A percentile compares a stretch with the other conserved stretches of the same genome.
These are phyloP conservation scores for Allolobophora icterica DNA, from an alignment of 2,888 invertebrate species.

Conservation along the genomic window DNA sequence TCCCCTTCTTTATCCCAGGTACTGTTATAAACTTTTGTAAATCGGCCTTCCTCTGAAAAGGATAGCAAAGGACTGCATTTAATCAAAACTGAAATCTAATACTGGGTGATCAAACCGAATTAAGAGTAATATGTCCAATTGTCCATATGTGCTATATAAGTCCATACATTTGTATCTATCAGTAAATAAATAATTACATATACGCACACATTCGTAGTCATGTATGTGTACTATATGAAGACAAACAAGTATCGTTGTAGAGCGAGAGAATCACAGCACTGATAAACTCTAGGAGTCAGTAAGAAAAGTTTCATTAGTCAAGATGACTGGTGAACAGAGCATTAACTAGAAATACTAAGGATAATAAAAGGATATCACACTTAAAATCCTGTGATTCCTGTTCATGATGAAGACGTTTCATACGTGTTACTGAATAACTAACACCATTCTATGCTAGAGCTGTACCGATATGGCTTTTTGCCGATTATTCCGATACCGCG, in stretches of 20 bases:
- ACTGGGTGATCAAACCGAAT: not conserved
- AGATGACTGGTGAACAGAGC: not conserved
- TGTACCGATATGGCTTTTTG: no score
- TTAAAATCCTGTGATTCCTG: no score
- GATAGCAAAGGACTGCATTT: not conserved
- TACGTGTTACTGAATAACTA: not conserved
- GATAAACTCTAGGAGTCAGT: not conserved
- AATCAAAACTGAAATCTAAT: not conserved
- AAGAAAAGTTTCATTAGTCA: not conserved
- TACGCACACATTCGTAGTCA: no score
- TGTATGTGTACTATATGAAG: no score
- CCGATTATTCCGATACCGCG: no score
- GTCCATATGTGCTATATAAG: not conserved
- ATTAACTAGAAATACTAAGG: not conserved
- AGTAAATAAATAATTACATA: not conserved
- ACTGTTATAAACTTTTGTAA: conserved; percentile 40
- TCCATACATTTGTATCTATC: not conserved
- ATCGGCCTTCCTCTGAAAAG: conserved; percentile 39
- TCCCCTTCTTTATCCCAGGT: conserved; percentile 33
- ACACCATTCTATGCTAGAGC: no score
- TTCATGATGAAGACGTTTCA: no score
- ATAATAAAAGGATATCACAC: no score
- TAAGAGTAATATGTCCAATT: not conserved
- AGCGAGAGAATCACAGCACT: not conserved
- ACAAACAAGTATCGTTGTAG: no score